Conservation (phyloP, 2,797 vertebrate genomes). For the Artibeus jamaicensis region DNA sequence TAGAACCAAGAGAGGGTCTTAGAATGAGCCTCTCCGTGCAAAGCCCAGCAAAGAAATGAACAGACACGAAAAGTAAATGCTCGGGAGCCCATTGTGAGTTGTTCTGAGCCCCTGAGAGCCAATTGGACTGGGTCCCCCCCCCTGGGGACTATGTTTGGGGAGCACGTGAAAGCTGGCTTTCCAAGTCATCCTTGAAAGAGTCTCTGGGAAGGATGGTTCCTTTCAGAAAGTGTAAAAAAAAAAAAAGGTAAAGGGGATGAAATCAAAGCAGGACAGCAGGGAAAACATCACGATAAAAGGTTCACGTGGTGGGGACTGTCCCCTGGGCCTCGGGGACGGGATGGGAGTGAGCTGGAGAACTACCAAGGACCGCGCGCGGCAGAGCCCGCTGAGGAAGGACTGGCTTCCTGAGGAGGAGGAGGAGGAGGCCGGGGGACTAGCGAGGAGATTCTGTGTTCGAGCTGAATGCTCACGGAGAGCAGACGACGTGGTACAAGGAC, state of each 20-base stretch:
- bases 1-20: background rate
- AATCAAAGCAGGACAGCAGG: constrained; percentile 41
- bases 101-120: background rate
- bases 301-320: constrained; percentile 1
- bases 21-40: background rate
- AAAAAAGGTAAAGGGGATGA: background rate
- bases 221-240: background rate
- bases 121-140: background rate
- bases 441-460: background rate
- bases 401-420: background rate
- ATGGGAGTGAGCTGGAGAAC: background rate
- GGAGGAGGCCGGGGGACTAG: background rate
- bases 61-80: background rate
- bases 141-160: background rate
- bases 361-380: no score
- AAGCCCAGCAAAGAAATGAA: background rate
- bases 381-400: constrained; percentile 5
- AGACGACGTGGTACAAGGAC: background rate
- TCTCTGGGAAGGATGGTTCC: constrained; percentile 16
- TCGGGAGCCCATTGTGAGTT: background rate
- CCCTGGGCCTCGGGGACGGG: background rate
- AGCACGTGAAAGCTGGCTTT: constrained; percentile 23
- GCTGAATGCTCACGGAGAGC: background rate
- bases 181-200: constrained; percentile 37
- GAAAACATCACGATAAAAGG: constrained; percentile 40